These are phyloP conservation scores for Drosophila testacea DNA, from an alignment of 2,888 invertebrate species.

Conservation along the genomic window DNA sequence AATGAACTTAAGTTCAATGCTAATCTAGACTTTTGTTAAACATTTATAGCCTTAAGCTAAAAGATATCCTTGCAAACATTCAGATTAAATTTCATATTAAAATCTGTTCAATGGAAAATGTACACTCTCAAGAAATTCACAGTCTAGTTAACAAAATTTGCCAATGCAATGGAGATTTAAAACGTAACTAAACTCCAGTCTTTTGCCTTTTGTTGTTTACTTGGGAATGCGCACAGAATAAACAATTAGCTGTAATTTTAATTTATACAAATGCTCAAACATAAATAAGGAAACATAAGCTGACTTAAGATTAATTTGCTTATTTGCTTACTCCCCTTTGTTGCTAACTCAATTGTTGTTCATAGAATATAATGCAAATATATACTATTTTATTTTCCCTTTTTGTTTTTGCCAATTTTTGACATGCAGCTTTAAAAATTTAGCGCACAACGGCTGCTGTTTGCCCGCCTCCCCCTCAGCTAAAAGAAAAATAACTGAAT, in stretches of 20 bases:
- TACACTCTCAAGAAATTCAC: neutral
- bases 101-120: neutral
- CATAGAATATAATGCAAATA: constrained; percentile 41
- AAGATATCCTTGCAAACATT: neutral
- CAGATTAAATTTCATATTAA: neutral
- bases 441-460: constrained; percentile 69
- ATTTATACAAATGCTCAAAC: constrained; percentile 56
- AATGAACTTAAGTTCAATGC: too few species aligned
- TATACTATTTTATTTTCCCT: constrained; percentile 11
- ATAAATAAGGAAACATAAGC: constrained; percentile 60
- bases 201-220: neutral
- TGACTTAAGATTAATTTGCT: constrained; percentile 67
- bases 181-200: neutral
- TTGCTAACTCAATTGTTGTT: constrained; percentile 47
- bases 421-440: constrained; percentile 71
- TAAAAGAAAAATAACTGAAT: constrained; percentile 38
- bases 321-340: constrained; percentile 52
- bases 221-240: constrained; percentile 45
- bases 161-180: too few species aligned
- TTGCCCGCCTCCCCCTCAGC: constrained; percentile 49
- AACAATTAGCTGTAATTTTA: constrained; percentile 52
- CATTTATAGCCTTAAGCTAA: neutral
- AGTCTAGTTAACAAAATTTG: neutral
- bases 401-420: constrained; percentile 60
- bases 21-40: too few species aligned